Evolutionary conservation across 2,888 invertebrate species (phyloP).

Genomic region (Rutpela maculata): DNA sequence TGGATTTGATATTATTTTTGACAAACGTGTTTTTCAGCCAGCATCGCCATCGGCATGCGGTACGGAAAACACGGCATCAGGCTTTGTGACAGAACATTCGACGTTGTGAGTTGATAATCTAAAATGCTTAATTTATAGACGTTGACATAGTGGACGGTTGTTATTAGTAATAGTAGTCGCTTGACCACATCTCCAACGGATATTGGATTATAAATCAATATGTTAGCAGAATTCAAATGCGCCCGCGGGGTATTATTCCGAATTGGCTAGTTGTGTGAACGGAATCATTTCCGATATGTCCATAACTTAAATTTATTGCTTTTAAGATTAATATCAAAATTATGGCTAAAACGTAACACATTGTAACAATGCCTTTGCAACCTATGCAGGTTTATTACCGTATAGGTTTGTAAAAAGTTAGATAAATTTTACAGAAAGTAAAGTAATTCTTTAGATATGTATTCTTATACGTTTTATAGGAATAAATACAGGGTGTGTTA

Average conservation of each 20-base stretch:
- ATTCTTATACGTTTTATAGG: too few relatives aligned
- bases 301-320: slow-evolving; percentile 45
- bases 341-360: slow-evolving; percentile 22
- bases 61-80: not conserved
- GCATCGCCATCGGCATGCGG: too few relatives aligned
- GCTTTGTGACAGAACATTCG: not conserved
- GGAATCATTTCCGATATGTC: slow-evolving; percentile 50
- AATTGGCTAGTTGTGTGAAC: slow-evolving; percentile 50
- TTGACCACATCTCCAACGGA: slow-evolving; percentile 35
- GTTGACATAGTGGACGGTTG: slow-evolving; percentile 18
- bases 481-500: too few relatives aligned
- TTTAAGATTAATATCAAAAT: slow-evolving; percentile 41
- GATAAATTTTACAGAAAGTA: too few relatives aligned
- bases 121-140: not conserved
- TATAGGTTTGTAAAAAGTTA: not conserved
- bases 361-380: slow-evolving; percentile 19
- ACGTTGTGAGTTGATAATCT: not conserved
- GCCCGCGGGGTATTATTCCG: slow-evolving; percentile 42
- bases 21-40: too few relatives aligned
- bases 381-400: not conserved
- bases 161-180: slow-evolving; percentile 41
- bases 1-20: too few relatives aligned
- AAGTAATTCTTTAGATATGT: too few relatives aligned
- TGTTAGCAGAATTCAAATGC: slow-evolving; percentile 49
- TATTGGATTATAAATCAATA: slow-evolving; percentile 46